Evolutionary conservation across 2,113 vertebrate genomes (phyloP).

Genomic region (Platichthys stellatus): DNA sequence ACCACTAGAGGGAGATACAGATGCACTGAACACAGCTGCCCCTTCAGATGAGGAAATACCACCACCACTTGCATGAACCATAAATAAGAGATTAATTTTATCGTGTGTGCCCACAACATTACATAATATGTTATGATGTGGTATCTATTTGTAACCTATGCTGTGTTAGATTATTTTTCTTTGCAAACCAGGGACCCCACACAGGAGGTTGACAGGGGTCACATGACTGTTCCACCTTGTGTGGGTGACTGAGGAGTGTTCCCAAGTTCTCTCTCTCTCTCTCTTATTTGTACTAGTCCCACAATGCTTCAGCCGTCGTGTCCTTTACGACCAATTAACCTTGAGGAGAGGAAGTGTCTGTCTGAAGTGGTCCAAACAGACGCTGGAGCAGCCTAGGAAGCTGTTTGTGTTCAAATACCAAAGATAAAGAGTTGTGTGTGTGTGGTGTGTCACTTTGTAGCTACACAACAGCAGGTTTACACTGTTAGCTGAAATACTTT

Average conservation of each 20-base stretch:
- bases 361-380: constrained; percentile 32
- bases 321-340: constrained; percentile 46
- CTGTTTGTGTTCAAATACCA: constrained; percentile 40
- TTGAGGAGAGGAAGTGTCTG: constrained; percentile 36
- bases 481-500: too few species aligned
- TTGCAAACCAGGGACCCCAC: constrained; percentile 7
- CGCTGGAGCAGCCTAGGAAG: constrained; percentile 39
- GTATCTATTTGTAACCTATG: constrained; percentile 8
- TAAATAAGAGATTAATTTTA: constrained; percentile 15
- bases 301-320: constrained; percentile 22
- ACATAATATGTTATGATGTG: neutral
- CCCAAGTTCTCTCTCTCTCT: constrained; percentile 7
- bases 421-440: constrained; percentile 13
- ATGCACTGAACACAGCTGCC: neutral
- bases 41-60: neutral
- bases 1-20: constrained; percentile 56
- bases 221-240: constrained; percentile 9
- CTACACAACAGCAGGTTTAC: too few species aligned
- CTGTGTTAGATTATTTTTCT: constrained; percentile 14
- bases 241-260: constrained; percentile 23
- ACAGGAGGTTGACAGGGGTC: constrained; percentile 4
- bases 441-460: neutral
- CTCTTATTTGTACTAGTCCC: constrained; percentile 33
- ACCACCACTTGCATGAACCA: neutral
- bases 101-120: neutral